Conservation (phyloP, 2,888 invertebrate species). For the Watsonalla cultraria region DNA sequence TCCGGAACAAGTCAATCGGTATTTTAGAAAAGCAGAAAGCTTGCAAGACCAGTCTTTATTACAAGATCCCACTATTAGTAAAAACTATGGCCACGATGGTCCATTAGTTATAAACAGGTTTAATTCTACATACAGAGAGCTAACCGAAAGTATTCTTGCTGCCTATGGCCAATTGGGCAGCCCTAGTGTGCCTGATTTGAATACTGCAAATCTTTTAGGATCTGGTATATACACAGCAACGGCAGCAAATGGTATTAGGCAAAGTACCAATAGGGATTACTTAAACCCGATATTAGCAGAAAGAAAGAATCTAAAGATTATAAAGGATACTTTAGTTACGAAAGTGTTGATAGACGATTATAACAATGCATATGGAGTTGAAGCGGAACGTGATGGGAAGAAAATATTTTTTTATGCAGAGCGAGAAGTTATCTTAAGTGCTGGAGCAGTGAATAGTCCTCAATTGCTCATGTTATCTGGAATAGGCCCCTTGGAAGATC, state of each 20-base stretch:
- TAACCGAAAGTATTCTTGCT: slow-evolving; percentile 38
- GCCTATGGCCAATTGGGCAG: slow-evolving; percentile 68
- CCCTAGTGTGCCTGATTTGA: slow-evolving; percentile 48
- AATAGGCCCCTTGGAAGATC: neutral
- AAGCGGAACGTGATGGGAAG: neutral
- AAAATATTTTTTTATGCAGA: neutral
- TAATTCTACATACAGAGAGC: slow-evolving; percentile 51
- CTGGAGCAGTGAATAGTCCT: neutral
- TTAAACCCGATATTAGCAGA: neutral
- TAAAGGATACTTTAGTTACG: neutral
- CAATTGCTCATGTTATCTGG: slow-evolving; percentile 2
- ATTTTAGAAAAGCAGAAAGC: slow-evolving; percentile 73
- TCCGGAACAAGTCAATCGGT: slow-evolving; percentile 65
- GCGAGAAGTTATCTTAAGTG: neutral
- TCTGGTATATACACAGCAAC: slow-evolving; percentile 67
- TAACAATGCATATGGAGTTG: neutral
- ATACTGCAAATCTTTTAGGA: slow-evolving; percentile 61
- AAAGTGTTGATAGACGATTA: neutral
- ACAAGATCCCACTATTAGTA: slow-evolving; percentile 21
- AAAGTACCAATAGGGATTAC: neutral
- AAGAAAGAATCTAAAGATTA: neutral
- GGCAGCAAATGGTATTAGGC: slow-evolving; percentile 32
- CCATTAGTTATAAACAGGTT: slow-evolving; percentile 63
- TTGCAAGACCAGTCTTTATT: slow-evolving; percentile 34
- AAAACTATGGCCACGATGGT: slow-evolving; percentile 58